A percentile compares a stretch with the other conserved stretches of the same genome.
These are phyloP conservation scores for Brachyhypopomus occidentalis DNA, from an alignment of 2,113 vertebrate species.

Conservation along the genomic window DNA sequence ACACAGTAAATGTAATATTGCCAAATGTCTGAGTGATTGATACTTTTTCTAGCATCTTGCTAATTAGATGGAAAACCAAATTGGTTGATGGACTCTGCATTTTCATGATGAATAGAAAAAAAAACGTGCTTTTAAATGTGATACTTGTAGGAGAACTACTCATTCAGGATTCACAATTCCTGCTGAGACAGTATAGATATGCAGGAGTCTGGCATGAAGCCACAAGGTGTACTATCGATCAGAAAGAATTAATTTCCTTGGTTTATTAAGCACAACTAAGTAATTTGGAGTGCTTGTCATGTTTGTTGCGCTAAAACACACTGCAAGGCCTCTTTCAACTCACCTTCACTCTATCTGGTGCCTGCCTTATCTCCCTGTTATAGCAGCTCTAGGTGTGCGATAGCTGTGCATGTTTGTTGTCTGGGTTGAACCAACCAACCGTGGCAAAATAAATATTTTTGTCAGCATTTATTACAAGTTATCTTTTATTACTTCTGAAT, in stretches of 20 bases:
- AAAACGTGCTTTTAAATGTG: neutral
- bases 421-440: conserved; percentile 53
- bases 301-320: conserved; percentile 35
- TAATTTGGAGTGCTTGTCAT: neutral
- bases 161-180: neutral
- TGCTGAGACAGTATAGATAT: neutral
- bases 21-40: neutral
- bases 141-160: neutral
- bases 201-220: neutral
- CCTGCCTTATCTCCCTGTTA: conserved; percentile 32
- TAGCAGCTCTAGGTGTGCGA: conserved; percentile 22
- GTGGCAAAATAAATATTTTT: conserved; percentile 1
- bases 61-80: neutral
- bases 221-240: neutral
- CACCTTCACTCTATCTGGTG: conserved; percentile 49
- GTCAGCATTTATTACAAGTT: neutral
- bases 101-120: neutral
- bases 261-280: neutral
- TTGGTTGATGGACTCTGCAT: neutral
- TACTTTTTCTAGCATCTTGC: neutral
- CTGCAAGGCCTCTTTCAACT: conserved; percentile 45
- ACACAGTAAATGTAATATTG: neutral
- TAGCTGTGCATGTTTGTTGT: conserved; percentile 57
- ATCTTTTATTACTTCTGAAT: neutral
- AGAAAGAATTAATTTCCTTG: neutral